Evolutionary conservation across 2,797 vertebrate genomes (phyloP).

Genomic region (Syngnathus rostellatus): DNA sequence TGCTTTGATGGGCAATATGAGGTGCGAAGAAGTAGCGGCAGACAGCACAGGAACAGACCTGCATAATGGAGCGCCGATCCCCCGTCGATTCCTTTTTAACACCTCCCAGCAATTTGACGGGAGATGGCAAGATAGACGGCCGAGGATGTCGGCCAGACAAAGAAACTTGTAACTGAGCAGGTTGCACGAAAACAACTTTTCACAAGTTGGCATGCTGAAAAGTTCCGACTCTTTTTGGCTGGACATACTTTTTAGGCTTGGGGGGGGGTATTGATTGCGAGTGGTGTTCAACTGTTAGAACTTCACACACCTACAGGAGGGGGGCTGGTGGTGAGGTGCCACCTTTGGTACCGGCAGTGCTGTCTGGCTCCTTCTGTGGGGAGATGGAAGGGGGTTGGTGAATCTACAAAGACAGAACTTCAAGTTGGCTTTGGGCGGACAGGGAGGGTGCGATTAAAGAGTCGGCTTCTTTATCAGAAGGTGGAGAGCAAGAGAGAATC

Average conservation of each 20-base stretch:
- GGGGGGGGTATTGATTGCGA: conserved; percentile 60
- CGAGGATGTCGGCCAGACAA: conserved; percentile 45
- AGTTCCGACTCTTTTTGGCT: conserved; percentile 52
- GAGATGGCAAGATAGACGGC: conserved; percentile 46
- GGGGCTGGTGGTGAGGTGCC: conserved; percentile 56
- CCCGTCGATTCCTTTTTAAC: conserved; percentile 82
- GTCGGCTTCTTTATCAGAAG: conserved; percentile 60
- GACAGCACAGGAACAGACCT: conserved; percentile 90
- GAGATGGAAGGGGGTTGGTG: conserved; percentile 63
- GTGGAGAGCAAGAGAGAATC: conserved; percentile 57
- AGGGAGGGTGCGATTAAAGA: conserved; percentile 49
- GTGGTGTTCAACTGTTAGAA: conserved; percentile 59
- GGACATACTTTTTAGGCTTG: conserved; percentile 56
- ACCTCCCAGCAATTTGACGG: conserved; percentile 75
- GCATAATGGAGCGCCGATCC: conserved; percentile 78
- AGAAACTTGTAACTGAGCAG: conserved; percentile 55
- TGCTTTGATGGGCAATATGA: conserved; percentile 79
- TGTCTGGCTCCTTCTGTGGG: conserved; percentile 71
- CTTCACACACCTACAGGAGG: conserved; percentile 65
- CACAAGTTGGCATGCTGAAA: conserved; percentile 49
- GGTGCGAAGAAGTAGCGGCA: conserved; percentile 88
- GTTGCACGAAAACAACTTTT: conserved; percentile 49
- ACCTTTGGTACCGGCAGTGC: conserved; percentile 80
- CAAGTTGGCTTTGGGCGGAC: conserved; percentile 84
- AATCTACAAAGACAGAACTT: conserved; percentile 83